Evolutionary conservation across 2,888 invertebrate genomes (phyloP).

Genomic region (Drosophila pseudotakahashii): DNA sequence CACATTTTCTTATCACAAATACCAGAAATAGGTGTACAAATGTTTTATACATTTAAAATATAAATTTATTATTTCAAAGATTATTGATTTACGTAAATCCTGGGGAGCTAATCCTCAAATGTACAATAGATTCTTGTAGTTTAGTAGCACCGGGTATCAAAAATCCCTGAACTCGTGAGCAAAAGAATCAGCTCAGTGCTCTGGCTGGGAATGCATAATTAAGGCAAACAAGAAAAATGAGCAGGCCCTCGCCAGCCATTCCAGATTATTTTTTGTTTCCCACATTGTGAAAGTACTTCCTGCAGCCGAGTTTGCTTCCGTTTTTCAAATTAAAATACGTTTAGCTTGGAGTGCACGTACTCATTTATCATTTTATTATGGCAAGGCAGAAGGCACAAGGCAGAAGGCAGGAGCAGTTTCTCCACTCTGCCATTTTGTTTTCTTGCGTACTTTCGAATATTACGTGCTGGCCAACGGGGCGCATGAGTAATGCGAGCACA

Average conservation of each 20-base stretch:
- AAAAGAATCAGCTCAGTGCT: slow-evolving; percentile 27
- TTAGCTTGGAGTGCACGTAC: slow-evolving; percentile 51
- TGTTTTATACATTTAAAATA: no score
- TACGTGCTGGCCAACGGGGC: slow-evolving; percentile 52
- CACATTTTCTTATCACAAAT: neutral
- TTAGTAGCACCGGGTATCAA: neutral
- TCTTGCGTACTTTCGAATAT: slow-evolving; percentile 35
- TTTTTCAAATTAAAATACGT: slow-evolving; percentile 60
- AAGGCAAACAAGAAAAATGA: slow-evolving; percentile 50
- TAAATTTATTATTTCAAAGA: no score
- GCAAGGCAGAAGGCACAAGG: slow-evolving; percentile 6
- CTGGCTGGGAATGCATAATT: slow-evolving; percentile 51
- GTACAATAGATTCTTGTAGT: neutral
- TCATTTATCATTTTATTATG: slow-evolving; percentile 63
- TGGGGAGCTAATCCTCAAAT: neutral
- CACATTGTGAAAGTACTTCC: slow-evolving; percentile 20
- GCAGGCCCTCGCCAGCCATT: slow-evolving; percentile 33
- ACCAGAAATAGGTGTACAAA: no score
- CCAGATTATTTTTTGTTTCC: slow-evolving; percentile 29
- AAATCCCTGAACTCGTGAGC: neutral
- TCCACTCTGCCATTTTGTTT: slow-evolving; percentile 26
- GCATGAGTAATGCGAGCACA: slow-evolving; percentile 59
- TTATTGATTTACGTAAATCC: no score
- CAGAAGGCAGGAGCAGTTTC: slow-evolving; percentile 14
- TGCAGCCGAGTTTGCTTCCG: slow-evolving; percentile 30